Conservation (phyloP, 1,140 invertebrate species). For the Reticulitermes speratus region DNA sequence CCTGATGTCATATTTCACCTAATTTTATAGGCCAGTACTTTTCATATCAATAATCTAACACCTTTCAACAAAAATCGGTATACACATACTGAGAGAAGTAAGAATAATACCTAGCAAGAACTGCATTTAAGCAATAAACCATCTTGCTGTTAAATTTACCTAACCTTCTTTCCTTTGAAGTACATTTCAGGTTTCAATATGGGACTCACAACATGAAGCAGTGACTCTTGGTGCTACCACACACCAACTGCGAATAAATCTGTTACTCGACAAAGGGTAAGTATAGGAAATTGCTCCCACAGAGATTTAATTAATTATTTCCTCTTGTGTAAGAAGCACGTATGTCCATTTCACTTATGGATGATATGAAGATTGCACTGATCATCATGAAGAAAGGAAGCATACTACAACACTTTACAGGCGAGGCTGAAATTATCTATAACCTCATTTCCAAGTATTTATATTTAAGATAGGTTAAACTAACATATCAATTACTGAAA, state of each 20-base stretch:
- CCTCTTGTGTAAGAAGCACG: neutral
- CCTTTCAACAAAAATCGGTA: slow-evolving; percentile 23
- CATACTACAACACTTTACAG: slow-evolving; percentile 14
- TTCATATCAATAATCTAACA: slow-evolving; percentile 23
- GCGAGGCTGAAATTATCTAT: neutral
- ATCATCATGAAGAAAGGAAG: neutral
- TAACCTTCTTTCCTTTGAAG: neutral
- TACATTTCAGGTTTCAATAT: neutral
- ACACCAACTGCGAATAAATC: neutral
- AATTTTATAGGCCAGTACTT: slow-evolving; percentile 23
- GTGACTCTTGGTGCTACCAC: neutral
- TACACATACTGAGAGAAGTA: slow-evolving; percentile 14
- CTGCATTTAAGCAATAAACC: neutral
- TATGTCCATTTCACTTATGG: neutral
- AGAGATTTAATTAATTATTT: neutral
- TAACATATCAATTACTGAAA: neutral
- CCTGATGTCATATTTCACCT: slow-evolving; percentile 21
- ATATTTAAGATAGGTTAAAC: slow-evolving; percentile 18
- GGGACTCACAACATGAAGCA: slow-evolving; percentile 3
- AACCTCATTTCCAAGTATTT: slow-evolving; percentile 1
- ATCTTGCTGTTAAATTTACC: neutral
- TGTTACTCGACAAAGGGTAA: neutral
- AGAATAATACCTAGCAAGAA: neutral
- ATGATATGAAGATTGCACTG: neutral
- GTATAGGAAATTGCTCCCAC: neutral